These are phyloP conservation scores for Rhea americana DNA, from an alignment of 2,113 vertebrate genomes.

Conservation along the genomic window DNA sequence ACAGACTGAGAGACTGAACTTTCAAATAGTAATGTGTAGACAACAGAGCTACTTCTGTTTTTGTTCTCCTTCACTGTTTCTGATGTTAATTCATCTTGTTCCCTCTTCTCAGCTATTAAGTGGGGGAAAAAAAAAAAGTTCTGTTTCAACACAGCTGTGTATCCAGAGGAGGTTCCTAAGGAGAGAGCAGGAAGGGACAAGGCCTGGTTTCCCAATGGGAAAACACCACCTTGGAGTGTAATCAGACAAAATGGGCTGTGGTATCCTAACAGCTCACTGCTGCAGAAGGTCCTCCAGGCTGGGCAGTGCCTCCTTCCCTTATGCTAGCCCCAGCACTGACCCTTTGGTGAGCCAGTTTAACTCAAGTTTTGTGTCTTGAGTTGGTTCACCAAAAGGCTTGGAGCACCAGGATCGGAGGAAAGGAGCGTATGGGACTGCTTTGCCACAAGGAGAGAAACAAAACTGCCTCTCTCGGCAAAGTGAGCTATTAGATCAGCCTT, in stretches of 20 bases:
- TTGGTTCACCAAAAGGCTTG: neutral
- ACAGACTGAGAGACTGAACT: neutral
- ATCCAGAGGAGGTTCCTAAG: neutral
- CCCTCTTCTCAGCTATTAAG: neutral
- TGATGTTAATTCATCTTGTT: neutral
- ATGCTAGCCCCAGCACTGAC: neutral
- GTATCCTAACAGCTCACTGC: rapidly evolving
- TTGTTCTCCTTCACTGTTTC: neutral
- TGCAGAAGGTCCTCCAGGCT: neutral
- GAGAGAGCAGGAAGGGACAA: neutral
- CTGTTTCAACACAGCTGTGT: neutral
- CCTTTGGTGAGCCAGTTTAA: neutral
- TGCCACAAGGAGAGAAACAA: neutral
- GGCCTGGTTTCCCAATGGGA: neutral
- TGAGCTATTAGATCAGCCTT: neutral
- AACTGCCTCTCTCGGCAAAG: neutral
- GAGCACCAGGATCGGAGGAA: neutral
- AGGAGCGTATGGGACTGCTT: neutral
- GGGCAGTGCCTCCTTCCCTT: neutral
- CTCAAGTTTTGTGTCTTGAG: neutral
- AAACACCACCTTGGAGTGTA: neutral
- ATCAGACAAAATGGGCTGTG: neutral
- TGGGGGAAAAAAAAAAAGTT: neutral
- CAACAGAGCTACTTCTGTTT: neutral
- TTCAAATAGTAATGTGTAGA: neutral